Percentiles rank a stretch among this genome's conserved stretches.
These are phyloP conservation scores for Bettongia penicillata DNA, from an alignment of 2,113 vertebrate species.

Conservation along the genomic window DNA sequence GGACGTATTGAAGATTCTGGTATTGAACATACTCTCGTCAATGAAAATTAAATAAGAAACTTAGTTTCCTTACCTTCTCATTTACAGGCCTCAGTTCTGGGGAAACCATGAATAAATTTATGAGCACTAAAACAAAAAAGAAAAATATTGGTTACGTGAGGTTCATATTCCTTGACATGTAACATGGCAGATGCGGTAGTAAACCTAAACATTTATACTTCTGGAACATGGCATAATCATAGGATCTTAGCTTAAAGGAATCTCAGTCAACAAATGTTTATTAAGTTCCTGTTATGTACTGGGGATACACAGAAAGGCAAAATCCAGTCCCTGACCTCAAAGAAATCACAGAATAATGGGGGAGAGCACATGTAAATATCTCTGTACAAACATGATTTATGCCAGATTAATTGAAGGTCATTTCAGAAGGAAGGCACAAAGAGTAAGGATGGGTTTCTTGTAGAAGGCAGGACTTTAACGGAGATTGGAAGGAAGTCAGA, in stretches of 20 bases:
- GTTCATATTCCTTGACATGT: not conserved
- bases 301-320: not conserved
- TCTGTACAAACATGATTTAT: not conserved
- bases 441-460: not conserved
- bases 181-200: not conserved
- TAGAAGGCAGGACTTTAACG: not conserved
- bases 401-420: not conserved
- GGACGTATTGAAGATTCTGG: not conserved
- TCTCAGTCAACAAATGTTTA: not conserved
- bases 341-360: not conserved
- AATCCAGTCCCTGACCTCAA: not conserved
- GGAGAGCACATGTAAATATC: not conserved
- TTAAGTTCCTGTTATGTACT: not conserved
- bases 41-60: not conserved
- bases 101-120: slow-evolving; percentile 91
- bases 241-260: not conserved
- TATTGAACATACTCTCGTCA: not conserved
- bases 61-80: slow-evolving; percentile 86
- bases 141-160: not conserved
- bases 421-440: not conserved
- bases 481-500: not conserved
- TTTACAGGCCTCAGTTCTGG: slow-evolving; percentile 90
- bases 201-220: not conserved
- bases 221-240: not conserved
- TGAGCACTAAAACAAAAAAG: slow-evolving; percentile 85